These are phyloP conservation scores for Achlya flavicornis DNA, from an alignment of 2,888 invertebrate species.

Conservation along the genomic window DNA sequence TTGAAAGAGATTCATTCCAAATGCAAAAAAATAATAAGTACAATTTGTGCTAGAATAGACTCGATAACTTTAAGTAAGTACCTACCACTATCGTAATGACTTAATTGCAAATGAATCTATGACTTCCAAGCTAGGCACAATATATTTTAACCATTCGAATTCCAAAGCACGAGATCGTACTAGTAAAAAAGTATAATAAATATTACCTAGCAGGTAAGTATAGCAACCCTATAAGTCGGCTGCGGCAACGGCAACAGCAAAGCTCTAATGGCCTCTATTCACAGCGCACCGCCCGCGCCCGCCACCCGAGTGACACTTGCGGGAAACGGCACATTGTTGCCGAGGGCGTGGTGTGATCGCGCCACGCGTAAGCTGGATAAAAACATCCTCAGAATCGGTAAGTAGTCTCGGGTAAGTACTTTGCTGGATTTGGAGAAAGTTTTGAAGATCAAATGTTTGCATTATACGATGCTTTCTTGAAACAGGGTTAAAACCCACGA, in stretches of 20 bases:
- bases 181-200: neutral
- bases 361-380: neutral
- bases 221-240: slow-evolving; percentile 5
- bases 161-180: neutral
- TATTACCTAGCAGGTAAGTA: neutral
- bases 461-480: neutral
- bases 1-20: too few relatives aligned
- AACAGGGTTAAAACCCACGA: too few relatives aligned
- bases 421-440: neutral
- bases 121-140: too few relatives aligned
- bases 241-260: slow-evolving; percentile 7
- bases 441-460: slow-evolving; percentile 1
- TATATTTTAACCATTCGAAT: neutral
- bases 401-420: neutral
- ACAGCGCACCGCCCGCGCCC: slow-evolving; percentile 23
- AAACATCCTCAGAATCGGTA: slow-evolving; percentile 10
- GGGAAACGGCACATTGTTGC: slow-evolving; percentile 47
- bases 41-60: too few relatives aligned
- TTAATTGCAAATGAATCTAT: too few relatives aligned
- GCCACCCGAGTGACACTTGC: slow-evolving; percentile 48
- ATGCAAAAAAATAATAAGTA: too few relatives aligned
- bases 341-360: slow-evolving; percentile 11
- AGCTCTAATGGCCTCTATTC: slow-evolving; percentile 58
- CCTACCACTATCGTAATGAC: too few relatives aligned
- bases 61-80: too few relatives aligned